Conservation (phyloP, 2,797 vertebrate genomes). For the Macrochelys suwanniensis region DNA sequence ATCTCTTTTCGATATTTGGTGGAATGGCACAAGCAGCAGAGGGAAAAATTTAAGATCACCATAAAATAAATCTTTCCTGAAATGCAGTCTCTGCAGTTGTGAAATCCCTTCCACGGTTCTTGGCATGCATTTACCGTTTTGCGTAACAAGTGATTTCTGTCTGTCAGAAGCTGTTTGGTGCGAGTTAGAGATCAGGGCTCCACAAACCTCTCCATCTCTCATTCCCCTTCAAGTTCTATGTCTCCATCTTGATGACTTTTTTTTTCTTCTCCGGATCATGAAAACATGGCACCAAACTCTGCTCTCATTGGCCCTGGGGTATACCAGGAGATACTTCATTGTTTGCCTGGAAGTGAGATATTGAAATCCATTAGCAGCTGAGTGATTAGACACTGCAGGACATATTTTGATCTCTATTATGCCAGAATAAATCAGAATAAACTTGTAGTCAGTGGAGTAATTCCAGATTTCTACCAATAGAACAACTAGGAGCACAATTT, state of each 20-base stretch:
- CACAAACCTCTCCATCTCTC: fast-evolving
- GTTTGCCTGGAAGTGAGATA: not conserved
- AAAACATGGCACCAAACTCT: not conserved
- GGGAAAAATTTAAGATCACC: not conserved
- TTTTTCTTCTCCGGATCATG: not conserved
- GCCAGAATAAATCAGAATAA: not conserved
- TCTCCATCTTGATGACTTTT: not conserved
- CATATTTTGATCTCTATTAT: not conserved
- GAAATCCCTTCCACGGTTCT: not conserved
- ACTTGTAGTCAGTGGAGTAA: not conserved
- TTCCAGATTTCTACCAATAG: not conserved
- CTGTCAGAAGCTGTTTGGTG: not conserved
- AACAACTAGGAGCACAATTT: no score
- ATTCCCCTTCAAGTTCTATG: not conserved
- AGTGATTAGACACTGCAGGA: not conserved
- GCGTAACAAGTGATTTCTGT: fast-evolving
- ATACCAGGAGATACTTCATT: not conserved
- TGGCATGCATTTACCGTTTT: not conserved
- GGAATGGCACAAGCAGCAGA: not conserved
- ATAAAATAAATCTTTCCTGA: not conserved
- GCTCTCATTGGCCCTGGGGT: not conserved
- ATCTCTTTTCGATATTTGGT: not conserved
- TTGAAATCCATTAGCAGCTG: not conserved
- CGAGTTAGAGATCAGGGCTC: not conserved
- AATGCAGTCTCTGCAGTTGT: not conserved